These are phyloP conservation scores for Mergus octosetaceus DNA, from an alignment of 2,797 vertebrate genomes.

Conservation along the genomic window DNA sequence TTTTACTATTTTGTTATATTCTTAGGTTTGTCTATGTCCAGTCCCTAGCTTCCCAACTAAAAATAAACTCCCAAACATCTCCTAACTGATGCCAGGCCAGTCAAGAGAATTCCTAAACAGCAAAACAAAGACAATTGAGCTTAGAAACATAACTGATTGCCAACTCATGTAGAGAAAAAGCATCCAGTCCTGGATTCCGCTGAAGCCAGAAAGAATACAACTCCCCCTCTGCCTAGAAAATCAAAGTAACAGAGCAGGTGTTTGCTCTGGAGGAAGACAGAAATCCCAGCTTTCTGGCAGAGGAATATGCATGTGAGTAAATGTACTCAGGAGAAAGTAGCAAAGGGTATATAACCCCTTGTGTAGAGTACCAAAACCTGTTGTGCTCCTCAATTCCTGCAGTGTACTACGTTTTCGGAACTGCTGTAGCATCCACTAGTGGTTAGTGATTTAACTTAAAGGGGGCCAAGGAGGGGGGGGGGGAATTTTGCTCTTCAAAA, in stretches of 20 bases:
- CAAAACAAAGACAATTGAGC: not conserved
- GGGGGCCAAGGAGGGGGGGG: accelerated
- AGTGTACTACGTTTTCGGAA: not conserved
- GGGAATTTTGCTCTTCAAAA: not conserved
- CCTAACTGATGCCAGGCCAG: slow-evolving; percentile 21
- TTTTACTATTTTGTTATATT: not conserved
- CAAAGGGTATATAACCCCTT: not conserved
- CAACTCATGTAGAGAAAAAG: not conserved
- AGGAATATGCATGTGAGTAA: not conserved
- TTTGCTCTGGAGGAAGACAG: not conserved
- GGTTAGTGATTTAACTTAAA: not conserved
- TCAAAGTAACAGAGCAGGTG: slow-evolving; percentile 4
- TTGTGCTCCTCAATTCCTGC: not conserved
- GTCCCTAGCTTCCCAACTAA: not conserved
- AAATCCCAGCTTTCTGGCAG: slow-evolving; percentile 14
- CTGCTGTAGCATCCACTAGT: not conserved
- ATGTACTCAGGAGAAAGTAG: not conserved
- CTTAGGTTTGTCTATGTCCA: not conserved
- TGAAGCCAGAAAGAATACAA: slow-evolving; percentile 36
- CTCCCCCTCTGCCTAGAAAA: slow-evolving; percentile 3
- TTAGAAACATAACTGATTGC: not conserved
- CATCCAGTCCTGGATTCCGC: not conserved
- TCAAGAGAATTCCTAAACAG: slow-evolving; percentile 38
- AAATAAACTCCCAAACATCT: slow-evolving; percentile 8
- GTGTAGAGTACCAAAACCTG: not conserved